Evolutionary conservation across 2,113 vertebrate species (phyloP), one percentile per base, ranked within the genome.

Genomic region (Baryphthengus martii): DNA sequence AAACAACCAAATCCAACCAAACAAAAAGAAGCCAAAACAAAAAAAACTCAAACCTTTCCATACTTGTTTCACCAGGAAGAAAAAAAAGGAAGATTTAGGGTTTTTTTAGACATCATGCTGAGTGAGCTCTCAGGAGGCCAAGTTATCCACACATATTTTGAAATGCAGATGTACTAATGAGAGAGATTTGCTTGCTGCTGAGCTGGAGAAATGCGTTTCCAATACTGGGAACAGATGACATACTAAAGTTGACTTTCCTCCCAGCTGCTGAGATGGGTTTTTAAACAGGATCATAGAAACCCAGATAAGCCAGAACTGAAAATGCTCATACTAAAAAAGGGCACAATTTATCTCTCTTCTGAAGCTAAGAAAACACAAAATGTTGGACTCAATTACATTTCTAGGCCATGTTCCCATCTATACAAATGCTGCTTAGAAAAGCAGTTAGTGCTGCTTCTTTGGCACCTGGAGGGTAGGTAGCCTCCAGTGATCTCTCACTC

Each of bases 401-500:
- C 33, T 45, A 49, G 80, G 44, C 65, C 39, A 21, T 9, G 8
- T 26, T 72, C 17, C 67, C 3, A 0, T 37, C 53, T 0, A 0
- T 7, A 17, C 11, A 79, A 80, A 63, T 2, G 8, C 49, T 80
- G 56, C 37, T n/a, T 61, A 0, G 37, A 62, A 58, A 52, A 35
- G 29, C 52, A 83, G 9, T 26, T 61, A 28, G 44, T 65, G 76
- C 61, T 39, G 62, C 24, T 72, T 31, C 56, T 59, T 31, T 47
- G 26, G 39, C 52, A 87, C 7, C 49, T 70, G 66, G 52, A 35
- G 37, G 40, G 45, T 53, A 71, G 40, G 45, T 53, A 71, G 55
- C 16, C 63, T 45, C 20, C 26, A 86, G 76, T 1, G 0, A n/a
- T 42, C 58, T 25, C 62, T 45, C 29, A 40, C 39, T 68, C 65